These are phyloP conservation scores for Nicator chloris DNA, from an alignment of 2,113 vertebrate genomes.

Conservation along the genomic window DNA sequence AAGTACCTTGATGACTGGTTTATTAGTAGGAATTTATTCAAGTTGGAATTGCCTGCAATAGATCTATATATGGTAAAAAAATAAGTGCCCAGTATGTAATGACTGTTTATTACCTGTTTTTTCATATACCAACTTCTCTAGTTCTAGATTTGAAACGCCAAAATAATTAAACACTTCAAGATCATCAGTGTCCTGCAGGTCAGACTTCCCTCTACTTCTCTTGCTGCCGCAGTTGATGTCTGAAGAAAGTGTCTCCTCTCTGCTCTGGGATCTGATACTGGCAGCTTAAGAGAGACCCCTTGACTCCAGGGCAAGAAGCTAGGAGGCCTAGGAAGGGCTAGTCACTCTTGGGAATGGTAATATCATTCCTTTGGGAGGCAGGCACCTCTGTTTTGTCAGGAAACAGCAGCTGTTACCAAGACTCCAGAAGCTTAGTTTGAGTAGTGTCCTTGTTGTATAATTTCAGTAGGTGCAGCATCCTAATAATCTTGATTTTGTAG, in stretches of 20 bases:
- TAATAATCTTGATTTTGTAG: background rate
- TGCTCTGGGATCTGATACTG: background rate
- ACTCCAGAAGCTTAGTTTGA: background rate
- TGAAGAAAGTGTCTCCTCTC: background rate
- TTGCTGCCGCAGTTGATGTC: background rate
- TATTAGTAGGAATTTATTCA: background rate
- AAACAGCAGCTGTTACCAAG: background rate
- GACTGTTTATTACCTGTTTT: background rate
- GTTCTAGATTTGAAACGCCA: conserved; percentile 8
- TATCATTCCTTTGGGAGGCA: background rate
- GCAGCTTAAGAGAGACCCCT: background rate
- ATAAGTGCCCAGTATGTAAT: background rate
- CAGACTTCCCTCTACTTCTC: background rate
- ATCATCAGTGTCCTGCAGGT: background rate
- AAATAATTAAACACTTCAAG: background rate
- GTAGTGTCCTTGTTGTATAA: background rate
- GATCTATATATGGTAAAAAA: background rate
- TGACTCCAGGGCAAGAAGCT: background rate
- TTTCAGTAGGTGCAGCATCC: background rate
- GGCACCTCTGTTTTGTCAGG: background rate
- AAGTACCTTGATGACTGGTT: background rate
- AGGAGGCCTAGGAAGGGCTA: background rate
- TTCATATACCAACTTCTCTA: background rate
- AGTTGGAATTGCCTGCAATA: background rate
- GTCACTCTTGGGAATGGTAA: background rate